Base-by-base conservation (phyloP, 1,140 invertebrate genomes). In the Drosophila chauvacae region DNA sequence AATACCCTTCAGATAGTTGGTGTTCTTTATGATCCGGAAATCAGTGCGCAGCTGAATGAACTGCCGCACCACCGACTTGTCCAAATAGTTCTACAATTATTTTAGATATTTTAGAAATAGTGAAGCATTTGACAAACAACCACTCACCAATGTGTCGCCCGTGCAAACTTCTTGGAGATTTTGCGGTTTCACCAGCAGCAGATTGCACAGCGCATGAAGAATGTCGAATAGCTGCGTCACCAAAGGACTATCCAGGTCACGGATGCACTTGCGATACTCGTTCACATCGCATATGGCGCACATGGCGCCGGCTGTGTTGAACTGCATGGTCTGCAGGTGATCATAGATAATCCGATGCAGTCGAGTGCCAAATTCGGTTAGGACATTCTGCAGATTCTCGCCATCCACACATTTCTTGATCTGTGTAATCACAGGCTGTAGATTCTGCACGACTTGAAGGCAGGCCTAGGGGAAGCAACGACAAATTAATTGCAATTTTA, bases 261-360 rank as follows among this genome's bases (percentile, higher is more conserved):
- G 95, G 11, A 96, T 95, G 93, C 96, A 97, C 92, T 96, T 97
- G 35, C 98, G 94, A 92, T 97, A 97, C 92, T 99, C 98, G 91
- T 99, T 99, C 58, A 99, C 97, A 94, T 99, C 99, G 94, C 98
- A 99, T 72, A 99, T 98, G 3, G 97, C 97, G 92, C 98, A 96
- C 97, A 99, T 99, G 4, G 98, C 98, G 62, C 98, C 98, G 65
- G 97, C 96, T 20, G 97, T 97, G 93, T 98, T 99, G 90, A 98
- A 99, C 88, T 98, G 97, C 94, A 97, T 99, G 82, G 97, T 97
- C 77, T 97, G 96, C 44, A 99, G 93, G 93, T 99, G 98, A 81
- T 99, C 98, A 86, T 98, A 98, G 59, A 99, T 96, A n/a, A 98
- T 96, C 64, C 98, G 94, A 93, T 99, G 98, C 72, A 99, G 95